These are phyloP conservation scores for Petroica traversi DNA, from an alignment of 2,113 vertebrate species.

Conservation along the genomic window DNA sequence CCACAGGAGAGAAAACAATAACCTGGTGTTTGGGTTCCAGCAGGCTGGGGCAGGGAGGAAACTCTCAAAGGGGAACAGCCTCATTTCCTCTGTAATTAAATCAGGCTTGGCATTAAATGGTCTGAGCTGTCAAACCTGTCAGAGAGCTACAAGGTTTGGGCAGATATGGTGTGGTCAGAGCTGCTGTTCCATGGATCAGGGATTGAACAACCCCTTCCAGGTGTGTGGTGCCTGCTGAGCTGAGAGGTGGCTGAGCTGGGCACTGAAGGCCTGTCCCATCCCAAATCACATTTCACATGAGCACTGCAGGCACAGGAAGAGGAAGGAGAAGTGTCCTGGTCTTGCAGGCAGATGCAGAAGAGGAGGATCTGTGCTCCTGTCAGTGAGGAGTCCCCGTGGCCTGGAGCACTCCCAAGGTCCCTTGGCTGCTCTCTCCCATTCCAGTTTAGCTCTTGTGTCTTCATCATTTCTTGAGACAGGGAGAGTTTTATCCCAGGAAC, in stretches of 20 bases:
- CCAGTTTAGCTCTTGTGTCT: neutral
- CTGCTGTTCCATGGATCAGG: neutral
- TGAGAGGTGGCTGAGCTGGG: neutral
- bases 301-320: neutral
- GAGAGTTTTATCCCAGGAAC: neutral
- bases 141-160: neutral
- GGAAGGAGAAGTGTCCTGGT: neutral
- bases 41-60: neutral
- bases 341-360: neutral
- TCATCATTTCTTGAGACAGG: neutral
- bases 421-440: neutral
- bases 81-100: neutral
- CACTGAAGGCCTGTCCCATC: neutral
- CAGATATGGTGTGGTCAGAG: neutral
- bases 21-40: neutral
- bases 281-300: neutral
- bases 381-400: fast-evolving
- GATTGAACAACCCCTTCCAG: neutral
- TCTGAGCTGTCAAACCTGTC: neutral
- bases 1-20: neutral
- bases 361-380: fast-evolving
- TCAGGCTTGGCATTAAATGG: neutral
- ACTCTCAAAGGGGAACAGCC: neutral
- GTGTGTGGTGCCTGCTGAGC: fast-evolving
- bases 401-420: neutral